Base-by-base conservation (phyloP, 2,888 invertebrate species). In the Eutolmus rufibarbis region DNA sequence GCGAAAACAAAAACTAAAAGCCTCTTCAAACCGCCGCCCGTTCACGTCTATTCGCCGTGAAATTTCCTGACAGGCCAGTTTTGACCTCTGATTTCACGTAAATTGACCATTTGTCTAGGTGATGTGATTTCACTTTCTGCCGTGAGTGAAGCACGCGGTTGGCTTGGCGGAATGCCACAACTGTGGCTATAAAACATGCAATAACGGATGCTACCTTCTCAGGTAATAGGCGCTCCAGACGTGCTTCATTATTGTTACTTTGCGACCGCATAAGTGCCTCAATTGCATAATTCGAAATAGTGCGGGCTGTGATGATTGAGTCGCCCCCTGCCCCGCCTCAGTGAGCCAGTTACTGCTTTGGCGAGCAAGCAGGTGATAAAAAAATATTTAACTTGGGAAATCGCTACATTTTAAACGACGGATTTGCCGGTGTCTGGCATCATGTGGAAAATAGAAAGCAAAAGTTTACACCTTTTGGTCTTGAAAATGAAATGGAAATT, bases 191-290 rank as follows among this genome's bases (percentile, higher is more conserved):
- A 79, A 79, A 46, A 31, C 79, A 51, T 79, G 79, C 79, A 79
- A 79, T 46, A 79, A n/a, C 79, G 79, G 79, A 79, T 79, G 79
- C 79, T 79, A 79, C 79, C 79, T 79, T 56, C 79, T 51, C 14
- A 28, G 51, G 79, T 43, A 43, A 43, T 66, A 40, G 78, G 56
- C 43, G 51, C 5, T 37, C 28, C 31, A 79, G 19, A 79, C 51
- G 79, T 79, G 51, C 56, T 51, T 28, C 43, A 51, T 79, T 79
- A 23, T 76, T 79, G 51, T 79, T 51, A 51, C 51, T 43, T 46
- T 28, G 14, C 51, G 79, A n/a, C 51, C 51, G 56, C 79, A 28
- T 79, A 79, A 79, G n/a, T 79, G 51, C 79, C 31, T 46, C 46
- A 40, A 79, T 79, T 79, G 79, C 79, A 51, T 79, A 79, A 79